phyloP scores from a whole-genome alignment of 2,888 invertebrate species.

The Leptogaster cylindrica region DNA sequence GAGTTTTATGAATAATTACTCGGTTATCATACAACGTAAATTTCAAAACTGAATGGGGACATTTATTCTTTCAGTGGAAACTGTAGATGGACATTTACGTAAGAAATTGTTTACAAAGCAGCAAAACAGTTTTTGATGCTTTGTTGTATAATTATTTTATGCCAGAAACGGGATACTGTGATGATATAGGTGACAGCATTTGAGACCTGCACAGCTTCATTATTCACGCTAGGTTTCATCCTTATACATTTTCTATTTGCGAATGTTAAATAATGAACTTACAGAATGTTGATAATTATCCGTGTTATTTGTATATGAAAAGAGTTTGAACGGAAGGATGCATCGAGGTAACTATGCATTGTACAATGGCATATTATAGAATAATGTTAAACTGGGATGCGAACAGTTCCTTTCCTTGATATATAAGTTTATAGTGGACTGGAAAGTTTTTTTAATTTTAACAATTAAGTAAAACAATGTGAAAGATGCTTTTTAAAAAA shows the following conservation, averaged over 20 bases:
- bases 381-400: too few relatives aligned
- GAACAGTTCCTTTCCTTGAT: too few relatives aligned
- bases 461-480: too few relatives aligned
- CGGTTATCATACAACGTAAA: conserved; percentile 40
- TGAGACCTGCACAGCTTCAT: not conserved
- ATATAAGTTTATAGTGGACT: too few relatives aligned
- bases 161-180: conserved; percentile 28
- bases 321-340: too few relatives aligned
- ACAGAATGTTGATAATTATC: conserved; percentile 7
- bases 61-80: conserved; percentile 34
- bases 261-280: conserved; percentile 21
- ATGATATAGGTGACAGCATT: not conserved
- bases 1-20: conserved; percentile 47
- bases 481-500: too few relatives aligned
- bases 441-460: too few relatives aligned
- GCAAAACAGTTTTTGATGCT: conserved; percentile 38
- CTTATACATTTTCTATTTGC: conserved; percentile 1
- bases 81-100: conserved; percentile 17
- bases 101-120: conserved; percentile 43
- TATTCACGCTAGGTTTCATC: conserved; percentile 8
- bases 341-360: too few relatives aligned
- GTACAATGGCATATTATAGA: too few relatives aligned
- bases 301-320: conserved; percentile 1
- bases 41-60: conserved; percentile 26
- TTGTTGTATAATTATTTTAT: conserved; percentile 43